These are phyloP conservation scores for Borostomias antarcticus DNA, from an alignment of 2,797 vertebrate species.

Conservation along the genomic window DNA sequence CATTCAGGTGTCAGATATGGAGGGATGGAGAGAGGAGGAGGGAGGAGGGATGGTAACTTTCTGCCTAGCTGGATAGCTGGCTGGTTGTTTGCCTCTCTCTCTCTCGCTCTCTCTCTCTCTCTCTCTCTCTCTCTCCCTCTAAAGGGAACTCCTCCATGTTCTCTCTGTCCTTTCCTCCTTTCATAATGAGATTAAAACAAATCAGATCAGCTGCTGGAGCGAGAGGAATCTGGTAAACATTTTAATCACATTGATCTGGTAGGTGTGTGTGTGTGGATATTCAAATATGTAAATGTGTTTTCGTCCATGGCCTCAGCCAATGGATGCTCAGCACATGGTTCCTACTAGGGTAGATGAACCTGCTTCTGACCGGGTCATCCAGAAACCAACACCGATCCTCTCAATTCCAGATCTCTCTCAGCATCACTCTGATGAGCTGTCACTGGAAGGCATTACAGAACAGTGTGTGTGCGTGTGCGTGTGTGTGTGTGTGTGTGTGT, in stretches of 20 bases:
- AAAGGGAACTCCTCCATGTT: neutral
- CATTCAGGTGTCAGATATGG: too few species aligned
- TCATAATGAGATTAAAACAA: constrained; percentile 14
- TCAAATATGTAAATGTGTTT: too few species aligned
- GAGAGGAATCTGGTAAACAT: constrained; percentile 16
- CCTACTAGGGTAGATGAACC: too few species aligned
- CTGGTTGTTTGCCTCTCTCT: neutral
- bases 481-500: too few species aligned
- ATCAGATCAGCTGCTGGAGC: neutral
- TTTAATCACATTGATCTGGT: neutral
- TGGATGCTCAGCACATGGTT: too few species aligned
- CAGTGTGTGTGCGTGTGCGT: neutral
- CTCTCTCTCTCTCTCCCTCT: neutral
- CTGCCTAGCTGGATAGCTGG: neutral
- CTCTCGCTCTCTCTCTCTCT: neutral
- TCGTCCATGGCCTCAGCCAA: too few species aligned
- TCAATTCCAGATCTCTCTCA: too few species aligned
- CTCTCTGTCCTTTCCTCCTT: neutral
- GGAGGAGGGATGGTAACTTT: too few species aligned
- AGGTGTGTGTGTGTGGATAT: neutral
- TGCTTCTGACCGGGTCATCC: too few species aligned
- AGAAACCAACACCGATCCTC: too few species aligned
- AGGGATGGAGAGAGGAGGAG: too few species aligned
- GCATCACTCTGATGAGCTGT: too few species aligned
- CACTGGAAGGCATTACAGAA: neutral